Percentiles rank a stretch among this genome's conserved stretches.
phyloP scores from a whole-genome alignment of 2,113 vertebrate genomes.

The Melanocharis versteri region DNA sequence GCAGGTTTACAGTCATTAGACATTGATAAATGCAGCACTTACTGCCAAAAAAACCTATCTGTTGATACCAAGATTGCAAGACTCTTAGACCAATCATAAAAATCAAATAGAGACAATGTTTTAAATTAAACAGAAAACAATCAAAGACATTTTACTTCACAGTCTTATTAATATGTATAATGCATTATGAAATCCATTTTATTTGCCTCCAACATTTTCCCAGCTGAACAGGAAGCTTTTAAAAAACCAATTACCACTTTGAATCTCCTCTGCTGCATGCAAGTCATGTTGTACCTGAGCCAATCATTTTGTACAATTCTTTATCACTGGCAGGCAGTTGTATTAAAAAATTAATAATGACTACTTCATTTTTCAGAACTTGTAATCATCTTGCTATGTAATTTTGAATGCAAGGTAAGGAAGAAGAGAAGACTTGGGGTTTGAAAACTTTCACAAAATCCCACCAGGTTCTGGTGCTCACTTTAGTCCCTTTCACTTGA shows the following conservation, averaged over 20 bases:
- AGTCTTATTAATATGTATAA: conserved; percentile 1
- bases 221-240: neutral
- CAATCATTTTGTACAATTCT: neutral
- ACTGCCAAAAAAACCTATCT: neutral
- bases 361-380: neutral
- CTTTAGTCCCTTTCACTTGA: neutral
- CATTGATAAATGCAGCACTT: neutral
- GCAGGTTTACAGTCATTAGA: neutral
- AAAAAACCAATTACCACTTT: neutral
- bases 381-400: neutral
- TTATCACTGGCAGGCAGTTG: neutral
- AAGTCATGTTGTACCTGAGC: neutral
- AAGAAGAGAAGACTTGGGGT: neutral
- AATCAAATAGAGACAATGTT: neutral
- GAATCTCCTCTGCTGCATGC: neutral
- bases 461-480: neutral
- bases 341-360: neutral
- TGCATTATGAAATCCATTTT: neutral
- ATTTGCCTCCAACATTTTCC: neutral
- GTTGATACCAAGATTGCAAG: neutral
- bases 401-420: neutral
- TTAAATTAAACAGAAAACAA: neutral
- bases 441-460: neutral
- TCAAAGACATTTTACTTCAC: neutral
- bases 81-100: neutral